Evolutionary conservation across 2,888 invertebrate genomes (phyloP).

Genomic region (Caenorhabditis drosophilae): DNA sequence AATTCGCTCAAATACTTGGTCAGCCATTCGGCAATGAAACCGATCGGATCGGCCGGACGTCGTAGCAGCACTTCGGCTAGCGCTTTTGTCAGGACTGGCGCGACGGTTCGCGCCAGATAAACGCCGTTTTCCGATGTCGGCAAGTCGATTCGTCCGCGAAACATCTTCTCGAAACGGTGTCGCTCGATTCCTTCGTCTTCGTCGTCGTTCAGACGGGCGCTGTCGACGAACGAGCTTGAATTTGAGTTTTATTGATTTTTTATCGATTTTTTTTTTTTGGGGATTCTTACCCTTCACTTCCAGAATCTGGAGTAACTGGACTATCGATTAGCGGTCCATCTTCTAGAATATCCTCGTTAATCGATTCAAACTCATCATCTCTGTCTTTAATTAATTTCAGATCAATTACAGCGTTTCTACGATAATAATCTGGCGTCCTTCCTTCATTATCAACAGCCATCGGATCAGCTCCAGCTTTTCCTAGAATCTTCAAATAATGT

Average conservation of each 20-base stretch:
- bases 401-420: slow-evolving; percentile 78
- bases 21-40: slow-evolving; percentile 71
- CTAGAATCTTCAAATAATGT: slow-evolving; percentile 74
- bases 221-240: slow-evolving; percentile 55
- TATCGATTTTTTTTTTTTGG: slow-evolving; percentile 1
- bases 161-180: slow-evolving; percentile 58
- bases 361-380: slow-evolving; percentile 47
- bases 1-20: slow-evolving; percentile 67
- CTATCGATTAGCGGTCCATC: slow-evolving; percentile 52
- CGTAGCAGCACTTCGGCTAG: slow-evolving; percentile 68
- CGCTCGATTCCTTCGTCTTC: slow-evolving; percentile 54
- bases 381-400: slow-evolving; percentile 64
- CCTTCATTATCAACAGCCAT: slow-evolving; percentile 82
- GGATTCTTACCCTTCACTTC: slow-evolving; percentile 29
- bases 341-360: slow-evolving; percentile 49
- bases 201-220: slow-evolving; percentile 50
- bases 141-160: slow-evolving; percentile 58
- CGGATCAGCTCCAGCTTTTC: slow-evolving; percentile 84
- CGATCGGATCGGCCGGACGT: slow-evolving; percentile 71
- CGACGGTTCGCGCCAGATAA: slow-evolving; percentile 70
- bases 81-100: slow-evolving; percentile 70
- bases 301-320: slow-evolving; percentile 48
- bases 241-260: background rate
- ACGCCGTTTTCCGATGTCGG: slow-evolving; percentile 70
- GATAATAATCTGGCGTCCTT: slow-evolving; percentile 81